Base-by-base conservation (phyloP, 2,797 vertebrate species). In the Chloroceryle inda region DNA sequence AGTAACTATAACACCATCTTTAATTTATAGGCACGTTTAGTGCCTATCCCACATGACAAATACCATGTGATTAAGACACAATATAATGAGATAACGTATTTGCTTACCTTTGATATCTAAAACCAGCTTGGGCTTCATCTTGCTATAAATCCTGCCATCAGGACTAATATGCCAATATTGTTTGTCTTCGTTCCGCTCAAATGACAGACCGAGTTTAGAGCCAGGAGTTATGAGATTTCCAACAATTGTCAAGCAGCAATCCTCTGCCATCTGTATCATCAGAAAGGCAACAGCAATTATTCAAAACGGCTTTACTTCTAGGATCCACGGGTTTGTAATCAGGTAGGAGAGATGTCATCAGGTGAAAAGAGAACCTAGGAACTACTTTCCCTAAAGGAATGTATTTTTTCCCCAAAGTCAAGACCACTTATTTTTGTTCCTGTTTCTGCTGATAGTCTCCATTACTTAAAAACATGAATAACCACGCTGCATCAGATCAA, bases 91-190 rank as follows among this genome's bases (percentile, higher is more conserved):
- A 91, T 96, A 96, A 95, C 50, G 31, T 27, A 81, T 97, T 97
- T 80, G 88, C 98, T 99, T 97, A 99, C 99, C 99, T 99, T 99
- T 99, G 96, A 99, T 98, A 96, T 99, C 99, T 96, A 99, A 97
- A 93, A 99, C 99, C 95, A 99, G 98, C 27, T 99, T 97, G 23
- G 99, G 98, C 89, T 99, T 99, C 89, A 99, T 81, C 95, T 98
- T 98, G 97, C 97, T 99, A 69, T 97, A 98, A 93, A 99, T 98
- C 85, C 98, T 97, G 88, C 99, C 99, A 1, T 99, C 98, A 0
- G 98, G 98, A 40, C 98, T 98, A 97, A 99, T 97, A 95, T 96
- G 98, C 99, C 99, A 99, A 94, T 98, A 98, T 76, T 99, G 98
- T 85, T 98, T 98, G 50, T 98, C 98, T 22, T 98, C 98, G 22